Conservation (phyloP, 2,113 vertebrate species). For the Megalops atlanticus region DNA sequence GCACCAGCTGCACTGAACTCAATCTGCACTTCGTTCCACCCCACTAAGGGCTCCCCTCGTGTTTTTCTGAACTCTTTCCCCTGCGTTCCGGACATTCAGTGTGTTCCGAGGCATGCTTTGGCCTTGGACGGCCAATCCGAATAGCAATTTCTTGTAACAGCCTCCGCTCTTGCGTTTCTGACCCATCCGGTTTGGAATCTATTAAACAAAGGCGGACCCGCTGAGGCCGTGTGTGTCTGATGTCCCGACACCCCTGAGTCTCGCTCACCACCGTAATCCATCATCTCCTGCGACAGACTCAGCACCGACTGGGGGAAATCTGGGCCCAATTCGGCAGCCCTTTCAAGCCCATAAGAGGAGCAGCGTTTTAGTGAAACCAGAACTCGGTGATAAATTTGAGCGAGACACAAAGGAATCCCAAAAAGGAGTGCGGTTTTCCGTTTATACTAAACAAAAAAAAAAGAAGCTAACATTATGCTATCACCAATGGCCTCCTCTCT, state of each 20-base stretch:
- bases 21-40: neutral
- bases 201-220: slow-evolving; percentile 30
- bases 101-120: neutral
- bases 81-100: neutral
- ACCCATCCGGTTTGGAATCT: slow-evolving; percentile 27
- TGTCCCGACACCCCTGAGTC: neutral
- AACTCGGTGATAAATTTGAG: neutral
- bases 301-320: neutral
- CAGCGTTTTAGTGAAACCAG: neutral
- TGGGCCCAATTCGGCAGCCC: slow-evolving; percentile 23
- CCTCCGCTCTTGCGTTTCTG: slow-evolving; percentile 12
- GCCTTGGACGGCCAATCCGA: slow-evolving; percentile 21
- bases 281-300: slow-evolving; percentile 20
- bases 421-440: neutral
- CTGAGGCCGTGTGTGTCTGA: neutral
- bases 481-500: no score
- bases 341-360: neutral
- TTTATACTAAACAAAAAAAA: no score
- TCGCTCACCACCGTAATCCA: slow-evolving; percentile 7
- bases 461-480: no score
- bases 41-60: neutral
- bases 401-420: neutral
- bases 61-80: no score
- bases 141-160: slow-evolving; percentile 25
- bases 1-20: no score